Evolutionary conservation across 2,888 invertebrate genomes (phyloP).

Genomic region (Lingula anatina): DNA sequence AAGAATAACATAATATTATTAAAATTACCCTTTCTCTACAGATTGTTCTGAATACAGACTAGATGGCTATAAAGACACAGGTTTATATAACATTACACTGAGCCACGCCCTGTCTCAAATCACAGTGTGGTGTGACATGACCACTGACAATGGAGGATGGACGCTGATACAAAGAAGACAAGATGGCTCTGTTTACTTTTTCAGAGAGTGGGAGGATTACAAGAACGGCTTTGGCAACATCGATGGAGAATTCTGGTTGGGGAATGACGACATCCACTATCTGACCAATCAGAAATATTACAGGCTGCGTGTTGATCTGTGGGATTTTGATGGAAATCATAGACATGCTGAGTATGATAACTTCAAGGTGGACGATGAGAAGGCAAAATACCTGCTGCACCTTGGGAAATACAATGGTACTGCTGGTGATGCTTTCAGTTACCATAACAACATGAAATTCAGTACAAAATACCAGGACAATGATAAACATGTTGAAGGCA

Average conservation of each 20-base stretch:
- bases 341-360: constrained; percentile 36
- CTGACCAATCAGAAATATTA: constrained; percentile 70
- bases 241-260: constrained; percentile 78
- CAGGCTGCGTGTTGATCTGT: constrained; percentile 56
- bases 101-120: constrained; percentile 63
- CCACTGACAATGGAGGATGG: constrained; percentile 57
- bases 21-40: constrained; percentile 29
- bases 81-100: constrained; percentile 70
- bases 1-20: too few species aligned
- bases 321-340: constrained; percentile 21
- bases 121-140: constrained; percentile 66
- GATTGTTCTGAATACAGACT: constrained; percentile 65
- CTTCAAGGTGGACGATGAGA: constrained; percentile 26
- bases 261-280: constrained; percentile 75
- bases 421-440: constrained; percentile 36
- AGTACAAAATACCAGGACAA: constrained; percentile 43
- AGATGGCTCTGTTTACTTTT: constrained; percentile 77
- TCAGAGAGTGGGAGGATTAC: constrained; percentile 78
- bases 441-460: constrained; percentile 37
- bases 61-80: constrained; percentile 26
- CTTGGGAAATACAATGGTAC: constrained; percentile 39
- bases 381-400: constrained; percentile 26
- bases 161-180: constrained; percentile 76
- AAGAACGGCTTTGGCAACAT: constrained; percentile 72
- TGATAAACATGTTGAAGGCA: constrained; percentile 75